These are phyloP conservation scores for Neodiprion virginianus DNA, from an alignment of 1,140 invertebrate genomes.

Conservation along the genomic window DNA sequence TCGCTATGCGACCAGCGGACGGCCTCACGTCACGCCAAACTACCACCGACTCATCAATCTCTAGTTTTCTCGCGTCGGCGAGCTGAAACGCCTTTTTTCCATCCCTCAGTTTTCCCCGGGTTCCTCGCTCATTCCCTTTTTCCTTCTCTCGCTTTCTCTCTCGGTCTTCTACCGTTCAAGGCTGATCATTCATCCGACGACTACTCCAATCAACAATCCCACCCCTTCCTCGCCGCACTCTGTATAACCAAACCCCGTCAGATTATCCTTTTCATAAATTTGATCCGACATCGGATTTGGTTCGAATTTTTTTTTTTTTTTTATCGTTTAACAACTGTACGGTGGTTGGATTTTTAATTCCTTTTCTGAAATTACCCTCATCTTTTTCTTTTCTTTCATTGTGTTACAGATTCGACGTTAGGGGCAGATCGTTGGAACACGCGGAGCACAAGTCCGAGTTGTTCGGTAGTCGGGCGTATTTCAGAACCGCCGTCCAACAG, in stretches of 20 bases:
- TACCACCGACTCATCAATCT: constrained; percentile 36
- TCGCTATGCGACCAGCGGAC: constrained; percentile 5
- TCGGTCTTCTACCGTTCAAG: constrained; percentile 23
- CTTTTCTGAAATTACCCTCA: too few relatives aligned
- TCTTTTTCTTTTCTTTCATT: constrained; percentile 19
- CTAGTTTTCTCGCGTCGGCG: not conserved
- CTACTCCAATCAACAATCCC: not conserved
- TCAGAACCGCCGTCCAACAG: constrained; percentile 70
- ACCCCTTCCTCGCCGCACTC: not conserved
- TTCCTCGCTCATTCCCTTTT: constrained; percentile 17
- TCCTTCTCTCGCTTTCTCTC: constrained; percentile 19
- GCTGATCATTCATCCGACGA: constrained; percentile 38
- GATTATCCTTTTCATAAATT: too few relatives aligned
- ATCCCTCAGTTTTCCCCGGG: too few relatives aligned
- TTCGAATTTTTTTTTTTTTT: constrained; percentile 20
- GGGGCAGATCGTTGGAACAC: constrained; percentile 74
- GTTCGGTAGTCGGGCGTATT: constrained; percentile 81
- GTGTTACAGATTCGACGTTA: constrained; percentile 78
- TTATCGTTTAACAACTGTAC: constrained; percentile 4
- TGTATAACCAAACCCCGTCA: not conserved
- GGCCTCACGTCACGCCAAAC: constrained; percentile 27
- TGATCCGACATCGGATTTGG: not conserved
- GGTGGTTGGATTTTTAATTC: too few relatives aligned
- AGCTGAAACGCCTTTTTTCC: too few relatives aligned
- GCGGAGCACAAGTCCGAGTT: constrained; percentile 80